Base-by-base conservation (phyloP, 2,888 invertebrate species). In the Nudaria mundana region DNA sequence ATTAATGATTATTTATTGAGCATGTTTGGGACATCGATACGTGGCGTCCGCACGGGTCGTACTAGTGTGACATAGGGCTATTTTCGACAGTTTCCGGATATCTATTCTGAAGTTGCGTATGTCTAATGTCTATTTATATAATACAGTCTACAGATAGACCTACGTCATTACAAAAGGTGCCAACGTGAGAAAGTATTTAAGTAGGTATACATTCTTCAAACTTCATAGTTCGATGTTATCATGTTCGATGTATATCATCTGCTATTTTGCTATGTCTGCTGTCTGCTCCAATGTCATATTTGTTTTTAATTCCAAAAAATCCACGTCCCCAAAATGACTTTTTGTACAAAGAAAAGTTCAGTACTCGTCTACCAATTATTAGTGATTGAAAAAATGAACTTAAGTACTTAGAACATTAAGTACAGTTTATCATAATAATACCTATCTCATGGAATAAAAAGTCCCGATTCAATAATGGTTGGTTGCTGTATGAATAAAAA, bases 1-100 rank as follows among this genome's bases (percentile, higher is more conserved):
- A 85, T 84, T 76, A 79, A 76, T 69, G 66, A 73, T 78, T 71
- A 82, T 83, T 80, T 83, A 82, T 78, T 47, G 66, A 62, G 56
- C 52, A 57, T 72, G 74, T 76, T 78, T 76, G 59, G 76, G 70
- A 68, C 67, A 68, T 68, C 63, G 63, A 67, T 73, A 71, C 68
- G 73, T 71, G 66, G 66, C 64, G 55, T 63, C 64, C 52, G 59
- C 62, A 38, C 52, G 44, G 55, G 55, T 58, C 59, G 55, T 56
- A 47, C 50, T 47, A 56, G 60, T 56, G 65, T 41, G 55, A 56
- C 55, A 58, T 60, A 63, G 62, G 56, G 56, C 75, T 71, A 78
- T 80, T 82, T 82, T 76, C 59, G 75, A 66, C 57, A 60, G 71
- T 77, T 82, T 81, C 83, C 81, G 72, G 80, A 71, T 75, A 70